Percentiles rank a stretch among this genome's conserved stretches.
phyloP scores from a whole-genome alignment of 2,797 vertebrate species.

The Enteromius anoplus region DNA sequence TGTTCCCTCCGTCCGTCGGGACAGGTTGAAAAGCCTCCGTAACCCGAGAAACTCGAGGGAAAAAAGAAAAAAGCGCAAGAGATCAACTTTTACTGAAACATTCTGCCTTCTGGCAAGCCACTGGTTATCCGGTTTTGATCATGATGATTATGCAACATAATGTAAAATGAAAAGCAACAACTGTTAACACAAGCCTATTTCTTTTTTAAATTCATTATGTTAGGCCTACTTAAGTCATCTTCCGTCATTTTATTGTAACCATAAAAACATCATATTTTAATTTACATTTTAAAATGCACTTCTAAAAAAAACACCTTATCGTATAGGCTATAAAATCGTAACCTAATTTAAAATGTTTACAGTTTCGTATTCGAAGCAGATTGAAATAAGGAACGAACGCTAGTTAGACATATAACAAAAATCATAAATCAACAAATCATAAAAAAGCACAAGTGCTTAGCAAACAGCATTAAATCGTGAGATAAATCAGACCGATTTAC shows the following conservation, averaged over 20 bases:
- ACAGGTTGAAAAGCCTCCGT: slow-evolving; percentile 79
- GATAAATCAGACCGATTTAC: neutral
- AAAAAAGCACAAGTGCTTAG: neutral
- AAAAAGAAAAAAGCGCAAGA: slow-evolving; percentile 46
- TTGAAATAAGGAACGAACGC: neutral
- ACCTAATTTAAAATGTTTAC: neutral
- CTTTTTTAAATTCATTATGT: neutral
- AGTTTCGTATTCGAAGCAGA: neutral
- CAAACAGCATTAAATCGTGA: neutral
- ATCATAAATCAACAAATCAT: neutral
- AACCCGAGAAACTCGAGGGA: slow-evolving; percentile 75
- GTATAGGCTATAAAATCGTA: neutral
- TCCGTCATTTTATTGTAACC: neutral
- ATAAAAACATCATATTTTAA: neutral
- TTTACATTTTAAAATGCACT: neutral
- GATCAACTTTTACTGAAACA: slow-evolving; percentile 71
- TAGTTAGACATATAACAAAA: neutral
- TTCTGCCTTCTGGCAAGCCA: slow-evolving; percentile 70
- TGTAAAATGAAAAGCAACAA: neutral
- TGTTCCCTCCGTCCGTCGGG: slow-evolving; percentile 73
- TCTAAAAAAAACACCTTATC: neutral
- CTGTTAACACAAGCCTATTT: neutral
- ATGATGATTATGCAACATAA: slow-evolving; percentile 26
- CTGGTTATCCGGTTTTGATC: slow-evolving; percentile 74
- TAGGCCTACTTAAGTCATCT: neutral